Conservation (phyloP, 2,113 vertebrate species). For the Sander lucioperca region DNA sequence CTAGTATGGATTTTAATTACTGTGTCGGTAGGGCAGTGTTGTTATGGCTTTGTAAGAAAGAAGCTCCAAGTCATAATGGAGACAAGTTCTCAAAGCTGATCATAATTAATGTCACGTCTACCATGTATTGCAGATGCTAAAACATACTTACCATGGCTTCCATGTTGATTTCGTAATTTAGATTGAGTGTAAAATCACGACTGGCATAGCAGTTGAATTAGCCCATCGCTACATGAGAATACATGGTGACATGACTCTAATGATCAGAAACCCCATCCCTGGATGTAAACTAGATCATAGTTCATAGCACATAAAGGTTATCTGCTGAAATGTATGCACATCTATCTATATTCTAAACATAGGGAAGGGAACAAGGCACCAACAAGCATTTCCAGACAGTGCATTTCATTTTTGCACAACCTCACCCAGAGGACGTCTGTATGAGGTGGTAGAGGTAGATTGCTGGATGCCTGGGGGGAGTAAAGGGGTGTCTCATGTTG, state of each 20-base stretch:
- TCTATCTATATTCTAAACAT: not conserved
- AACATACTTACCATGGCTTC: not conserved
- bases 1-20: slow-evolving; percentile 56
- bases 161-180: slow-evolving; percentile 14
- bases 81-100: not conserved
- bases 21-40: not conserved
- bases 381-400: slow-evolving; percentile 37
- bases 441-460: slow-evolving; percentile 28
- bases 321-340: not conserved
- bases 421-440: slow-evolving; percentile 30
- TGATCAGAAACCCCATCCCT: not conserved
- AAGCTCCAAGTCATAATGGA: not conserved
- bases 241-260: not conserved
- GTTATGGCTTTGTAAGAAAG: slow-evolving; percentile 8
- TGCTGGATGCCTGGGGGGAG: slow-evolving; percentile 22
- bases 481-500: slow-evolving; percentile 50
- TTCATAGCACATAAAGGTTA: not conserved
- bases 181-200: slow-evolving; percentile 2
- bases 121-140: not conserved
- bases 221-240: not conserved
- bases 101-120: not conserved
- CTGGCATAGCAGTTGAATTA: slow-evolving; percentile 12
- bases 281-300: not conserved
- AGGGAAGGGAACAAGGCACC: not conserved
- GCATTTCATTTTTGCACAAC: slow-evolving; percentile 32